Conservation (phyloP, 2,888 invertebrate species). For the Hirtodrosophila alboralis region DNA sequence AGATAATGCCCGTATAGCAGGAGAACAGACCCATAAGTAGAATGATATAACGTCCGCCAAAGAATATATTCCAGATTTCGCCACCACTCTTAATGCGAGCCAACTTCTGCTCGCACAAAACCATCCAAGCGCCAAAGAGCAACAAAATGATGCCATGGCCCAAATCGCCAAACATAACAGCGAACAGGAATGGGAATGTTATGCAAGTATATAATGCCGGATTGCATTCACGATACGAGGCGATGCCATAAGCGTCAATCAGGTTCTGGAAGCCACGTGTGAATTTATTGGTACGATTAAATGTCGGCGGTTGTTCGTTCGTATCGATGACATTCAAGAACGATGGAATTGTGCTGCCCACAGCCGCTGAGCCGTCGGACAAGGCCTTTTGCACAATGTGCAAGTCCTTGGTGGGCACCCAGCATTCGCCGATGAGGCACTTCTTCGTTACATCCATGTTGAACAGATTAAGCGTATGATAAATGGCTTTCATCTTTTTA, state of each 20-base stretch:
- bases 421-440: constrained; percentile 95
- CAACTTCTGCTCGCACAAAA: constrained; percentile 91
- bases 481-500: constrained; percentile 95
- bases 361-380: constrained; percentile 92
- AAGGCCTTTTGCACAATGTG: constrained; percentile 91
- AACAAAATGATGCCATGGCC: constrained; percentile 95
- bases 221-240: constrained; percentile 96
- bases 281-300: constrained; percentile 96
- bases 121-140: constrained; percentile 93
- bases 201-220: constrained; percentile 95
- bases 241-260: constrained; percentile 97
- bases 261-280: constrained; percentile 96
- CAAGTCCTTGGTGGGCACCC: constrained; percentile 92
- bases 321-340: constrained; percentile 96
- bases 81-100: constrained; percentile 89
- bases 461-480: constrained; percentile 96
- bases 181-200: constrained; percentile 97
- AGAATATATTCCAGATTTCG: constrained; percentile 99
- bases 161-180: constrained; percentile 97
- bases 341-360: constrained; percentile 95
- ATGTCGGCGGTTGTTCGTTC: constrained; percentile 94
- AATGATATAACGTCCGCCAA: constrained; percentile 98
- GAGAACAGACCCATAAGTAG: constrained; percentile 98
- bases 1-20: constrained; percentile 98
- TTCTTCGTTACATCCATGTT: constrained; percentile 96